Base-by-base conservation (phyloP, 1,140 invertebrate genomes). In the Ditylenchus dipsaci region DNA sequence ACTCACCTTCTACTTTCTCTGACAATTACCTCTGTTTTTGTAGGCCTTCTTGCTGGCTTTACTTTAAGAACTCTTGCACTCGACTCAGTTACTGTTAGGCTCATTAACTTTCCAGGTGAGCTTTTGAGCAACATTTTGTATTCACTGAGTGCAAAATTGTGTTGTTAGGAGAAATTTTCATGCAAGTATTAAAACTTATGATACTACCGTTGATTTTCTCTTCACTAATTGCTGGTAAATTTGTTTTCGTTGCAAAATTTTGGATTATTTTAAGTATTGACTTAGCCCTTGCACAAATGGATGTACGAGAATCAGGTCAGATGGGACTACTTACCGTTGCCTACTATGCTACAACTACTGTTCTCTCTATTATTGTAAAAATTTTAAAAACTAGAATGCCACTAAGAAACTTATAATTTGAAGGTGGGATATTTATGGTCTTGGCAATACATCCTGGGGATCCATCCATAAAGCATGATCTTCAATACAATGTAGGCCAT, bases 71-170 rank as follows among this genome's bases (percentile, higher is more conserved):
- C 62, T 27, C 42, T 80, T 33, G 62, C 75, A 45, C 59, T 80
- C n/a, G 66, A 72, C n/a, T 57, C 62, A 27, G 80, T 80, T 56
- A 68, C 77, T 19, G 42, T 80, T 21, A 53, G 66, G 27, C 63
- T 80, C 11, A 78, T 82, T 33, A 82, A 80, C 59, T 81, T 80
- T 62, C 79, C 78, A 11, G 78, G 78, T 38, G 11, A 38, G 23
- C 27, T 15, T 1, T 33, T 60, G 65, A 45, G 65, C 66, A 21
- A 67, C 70, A 45, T 66, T 70, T 63, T 64, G 64, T 42, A 33
- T 21, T 19, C 21, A 56, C 17, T 19, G 26, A 23, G 1, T 26
- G 19, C 0, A 38, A 63, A 26, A 17, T 15, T 3, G 27, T 62
- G 45, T 11, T 5, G 17, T 43, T 66, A 74, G 33, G 33, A n/a